Evolutionary conservation across 2,113 vertebrate species (phyloP).

Genomic region (Ranitomeya variabilis): DNA sequence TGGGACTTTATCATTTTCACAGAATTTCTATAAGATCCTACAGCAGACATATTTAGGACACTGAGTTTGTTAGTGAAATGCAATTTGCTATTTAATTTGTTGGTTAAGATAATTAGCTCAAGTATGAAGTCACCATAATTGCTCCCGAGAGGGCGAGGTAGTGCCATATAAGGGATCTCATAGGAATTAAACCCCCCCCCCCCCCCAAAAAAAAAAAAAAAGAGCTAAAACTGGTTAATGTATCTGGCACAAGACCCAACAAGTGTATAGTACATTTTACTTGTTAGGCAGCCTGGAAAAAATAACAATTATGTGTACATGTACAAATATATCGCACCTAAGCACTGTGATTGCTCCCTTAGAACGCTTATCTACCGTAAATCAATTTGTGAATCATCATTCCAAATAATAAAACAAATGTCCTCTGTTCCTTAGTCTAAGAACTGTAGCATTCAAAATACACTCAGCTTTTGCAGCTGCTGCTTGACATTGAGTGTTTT

Average conservation of each 20-base stretch:
- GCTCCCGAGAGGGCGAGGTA: neutral
- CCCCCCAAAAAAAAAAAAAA: too few relatives aligned
- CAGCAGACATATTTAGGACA: constrained; percentile 7
- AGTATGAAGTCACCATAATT: neutral
- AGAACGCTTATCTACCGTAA: too few relatives aligned
- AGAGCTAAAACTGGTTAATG: neutral
- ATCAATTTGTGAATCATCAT: too few relatives aligned
- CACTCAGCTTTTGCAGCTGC: too few relatives aligned
- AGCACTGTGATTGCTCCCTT: neutral
- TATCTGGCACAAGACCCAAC: neutral
- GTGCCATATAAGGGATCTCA: neutral
- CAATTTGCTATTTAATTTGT: constrained; percentile 36
- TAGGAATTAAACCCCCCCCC: neutral
- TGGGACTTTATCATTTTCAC: constrained; percentile 36
- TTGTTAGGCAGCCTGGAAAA: neutral
- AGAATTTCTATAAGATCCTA: constrained; percentile 7
- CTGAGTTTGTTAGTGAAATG: constrained; percentile 22
- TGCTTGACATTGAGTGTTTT: too few relatives aligned
- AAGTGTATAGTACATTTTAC: neutral
- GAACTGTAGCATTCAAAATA: too few relatives aligned
- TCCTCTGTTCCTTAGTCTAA: too few relatives aligned
- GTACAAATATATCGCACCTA: neutral
- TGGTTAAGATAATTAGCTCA: neutral
- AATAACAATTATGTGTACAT: neutral
- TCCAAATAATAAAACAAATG: too few relatives aligned